Conservation (phyloP, 2,113 vertebrate species). For the Quiscalus mexicanus region DNA sequence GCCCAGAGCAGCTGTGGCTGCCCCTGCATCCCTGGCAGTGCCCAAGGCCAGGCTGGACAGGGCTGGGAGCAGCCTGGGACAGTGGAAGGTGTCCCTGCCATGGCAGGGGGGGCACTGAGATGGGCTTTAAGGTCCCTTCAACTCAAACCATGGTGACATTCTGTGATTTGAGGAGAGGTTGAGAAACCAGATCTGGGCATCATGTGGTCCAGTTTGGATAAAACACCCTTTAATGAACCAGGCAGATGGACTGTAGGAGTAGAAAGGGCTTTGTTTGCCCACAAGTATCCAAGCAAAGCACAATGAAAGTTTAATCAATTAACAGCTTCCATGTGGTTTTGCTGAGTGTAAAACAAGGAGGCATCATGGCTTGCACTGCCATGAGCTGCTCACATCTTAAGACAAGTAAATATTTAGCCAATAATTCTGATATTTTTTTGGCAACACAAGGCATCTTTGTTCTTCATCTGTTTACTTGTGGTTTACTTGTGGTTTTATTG, state of each 20-base stretch:
- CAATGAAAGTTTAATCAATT: background rate
- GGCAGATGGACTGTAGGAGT: background rate
- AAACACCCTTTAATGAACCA: background rate
- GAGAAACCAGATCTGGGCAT: background rate
- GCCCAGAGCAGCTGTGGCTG: background rate
- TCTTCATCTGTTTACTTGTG: background rate
- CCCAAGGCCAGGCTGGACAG: accelerated
- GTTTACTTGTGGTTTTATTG: background rate
- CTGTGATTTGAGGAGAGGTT: background rate
- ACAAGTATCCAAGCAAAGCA: background rate
- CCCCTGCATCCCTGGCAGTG: background rate
- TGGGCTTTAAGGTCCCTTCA: background rate
- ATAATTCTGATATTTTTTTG: background rate
- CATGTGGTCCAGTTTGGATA: background rate
- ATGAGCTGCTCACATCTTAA: background rate
- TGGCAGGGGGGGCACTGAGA: accelerated
- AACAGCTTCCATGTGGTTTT: background rate
- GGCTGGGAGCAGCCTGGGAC: accelerated
- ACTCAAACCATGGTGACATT: background rate
- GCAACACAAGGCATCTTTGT: background rate
- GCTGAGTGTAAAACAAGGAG: background rate
- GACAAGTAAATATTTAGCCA: conserved; percentile 43
- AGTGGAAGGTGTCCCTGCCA: background rate
- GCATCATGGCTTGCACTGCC: background rate
- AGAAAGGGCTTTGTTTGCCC: background rate